phyloP scores from a whole-genome alignment of 2,797 vertebrate genomes.

The Molossus molossus region DNA sequence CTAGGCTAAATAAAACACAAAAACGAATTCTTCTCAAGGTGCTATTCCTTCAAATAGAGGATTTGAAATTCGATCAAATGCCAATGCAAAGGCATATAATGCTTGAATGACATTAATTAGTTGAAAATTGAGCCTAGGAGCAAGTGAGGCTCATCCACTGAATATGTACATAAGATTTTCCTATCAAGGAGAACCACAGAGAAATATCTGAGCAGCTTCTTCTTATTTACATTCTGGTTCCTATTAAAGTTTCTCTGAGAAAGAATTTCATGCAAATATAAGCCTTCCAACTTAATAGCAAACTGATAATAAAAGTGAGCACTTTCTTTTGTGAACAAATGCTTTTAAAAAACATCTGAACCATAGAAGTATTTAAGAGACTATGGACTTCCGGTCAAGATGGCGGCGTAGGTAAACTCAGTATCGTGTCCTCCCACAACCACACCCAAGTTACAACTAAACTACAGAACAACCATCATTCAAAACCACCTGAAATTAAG shows the following conservation, averaged over 20 bases:
- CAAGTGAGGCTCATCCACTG: slow-evolving; percentile 77
- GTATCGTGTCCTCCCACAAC: too few relatives aligned
- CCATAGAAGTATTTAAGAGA: slow-evolving; percentile 68
- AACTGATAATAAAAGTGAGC: slow-evolving; percentile 73
- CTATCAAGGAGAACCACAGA: slow-evolving; percentile 77
- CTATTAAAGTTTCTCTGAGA: slow-evolving; percentile 75
- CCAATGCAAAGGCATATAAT: slow-evolving; percentile 85
- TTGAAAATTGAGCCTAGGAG: slow-evolving; percentile 85
- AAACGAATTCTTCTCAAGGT: slow-evolving; percentile 73
- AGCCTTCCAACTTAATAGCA: slow-evolving; percentile 70
- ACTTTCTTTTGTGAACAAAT: slow-evolving; percentile 73
- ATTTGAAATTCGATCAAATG: slow-evolving; percentile 84
- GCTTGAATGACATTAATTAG: slow-evolving; percentile 86
- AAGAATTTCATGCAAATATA: slow-evolving; percentile 68
- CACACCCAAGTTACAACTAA: too few relatives aligned
- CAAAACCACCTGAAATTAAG: too few relatives aligned
- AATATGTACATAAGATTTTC: slow-evolving; percentile 83
- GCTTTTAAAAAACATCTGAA: slow-evolving; percentile 56
- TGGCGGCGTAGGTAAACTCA: too few relatives aligned
- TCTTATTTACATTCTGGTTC: slow-evolving; percentile 76
- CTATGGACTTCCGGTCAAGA: not conserved
- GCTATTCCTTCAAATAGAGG: slow-evolving; percentile 74
- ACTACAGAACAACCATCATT: too few relatives aligned
- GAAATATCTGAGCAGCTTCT: slow-evolving; percentile 78
- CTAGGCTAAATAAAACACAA: slow-evolving; percentile 70